Conservation (phyloP, 2,113 vertebrate species). For the Tragulus kanchil region DNA sequence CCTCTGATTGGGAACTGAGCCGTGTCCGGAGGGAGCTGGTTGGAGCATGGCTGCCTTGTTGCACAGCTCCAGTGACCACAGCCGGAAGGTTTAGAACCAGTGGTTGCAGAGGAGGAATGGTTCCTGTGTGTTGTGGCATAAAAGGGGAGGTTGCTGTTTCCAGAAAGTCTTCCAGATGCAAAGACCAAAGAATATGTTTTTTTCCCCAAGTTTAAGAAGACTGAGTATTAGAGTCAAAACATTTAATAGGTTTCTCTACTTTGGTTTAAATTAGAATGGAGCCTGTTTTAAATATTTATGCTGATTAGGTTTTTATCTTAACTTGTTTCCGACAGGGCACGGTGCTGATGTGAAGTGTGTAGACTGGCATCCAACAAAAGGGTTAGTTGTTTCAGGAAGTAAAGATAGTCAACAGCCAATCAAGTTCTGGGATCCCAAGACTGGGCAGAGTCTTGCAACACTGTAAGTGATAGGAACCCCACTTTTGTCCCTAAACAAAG, state of each 20-base stretch:
- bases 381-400: constrained; percentile 98
- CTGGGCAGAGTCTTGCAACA: constrained; percentile 98
- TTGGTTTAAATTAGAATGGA: constrained; percentile 37
- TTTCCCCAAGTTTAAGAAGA: neutral
- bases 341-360: constrained; percentile 99
- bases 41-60: neutral
- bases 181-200: neutral
- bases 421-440: constrained; percentile 99
- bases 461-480: constrained; percentile 92
- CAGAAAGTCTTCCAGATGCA: neutral
- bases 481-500: neutral
- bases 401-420: constrained; percentile 99
- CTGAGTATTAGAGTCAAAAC: neutral
- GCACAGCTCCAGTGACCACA: neutral
- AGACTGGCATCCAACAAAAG: constrained; percentile 99
- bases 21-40: neutral
- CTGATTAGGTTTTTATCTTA: constrained; percentile 68
- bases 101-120: neutral
- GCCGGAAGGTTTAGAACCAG: no score
- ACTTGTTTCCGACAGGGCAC: constrained; percentile 91
- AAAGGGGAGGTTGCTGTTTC: neutral
- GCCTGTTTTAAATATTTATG: constrained; percentile 20
- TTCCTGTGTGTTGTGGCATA: neutral
- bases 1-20: neutral
- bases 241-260: neutral